phyloP scores from a whole-genome alignment of 2,888 invertebrate genomes.

The Salticus scenicus region DNA sequence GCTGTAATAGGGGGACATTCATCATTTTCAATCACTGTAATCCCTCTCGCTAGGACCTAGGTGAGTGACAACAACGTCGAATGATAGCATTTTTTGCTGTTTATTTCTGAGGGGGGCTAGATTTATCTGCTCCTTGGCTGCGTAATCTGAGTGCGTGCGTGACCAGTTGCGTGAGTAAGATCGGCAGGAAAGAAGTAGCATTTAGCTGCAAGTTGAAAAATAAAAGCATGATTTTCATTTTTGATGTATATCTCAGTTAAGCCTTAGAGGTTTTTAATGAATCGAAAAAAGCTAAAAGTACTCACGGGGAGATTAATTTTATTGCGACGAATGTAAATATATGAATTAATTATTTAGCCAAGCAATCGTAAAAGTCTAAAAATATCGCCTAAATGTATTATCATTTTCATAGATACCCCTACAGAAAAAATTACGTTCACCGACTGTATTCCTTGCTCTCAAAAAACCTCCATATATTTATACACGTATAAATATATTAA shows the following conservation, averaged over 20 bases:
- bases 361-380: too few species aligned
- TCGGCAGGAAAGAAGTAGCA: not conserved
- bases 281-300: too few species aligned
- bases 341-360: too few species aligned
- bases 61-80: constrained; percentile 55
- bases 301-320: too few species aligned
- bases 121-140: not conserved
- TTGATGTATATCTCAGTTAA: not conserved
- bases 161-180: constrained; percentile 18
- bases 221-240: constrained; percentile 47
- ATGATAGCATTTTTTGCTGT: constrained; percentile 42
- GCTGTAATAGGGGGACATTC: constrained; percentile 62
- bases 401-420: too few species aligned
- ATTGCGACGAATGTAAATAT: too few species aligned
- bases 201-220: constrained; percentile 12
- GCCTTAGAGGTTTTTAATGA: too few species aligned
- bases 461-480: too few species aligned
- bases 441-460: too few species aligned
- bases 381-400: too few species aligned
- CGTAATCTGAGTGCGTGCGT: constrained; percentile 43
- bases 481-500: too few species aligned
- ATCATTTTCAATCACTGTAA: constrained; percentile 69
- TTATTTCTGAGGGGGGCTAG: constrained; percentile 30
- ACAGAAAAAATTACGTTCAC: too few species aligned
- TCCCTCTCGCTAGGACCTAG: constrained; percentile 36